Conservation (phyloP, 2,797 vertebrate genomes). For the Tamandua tetradactyla region DNA sequence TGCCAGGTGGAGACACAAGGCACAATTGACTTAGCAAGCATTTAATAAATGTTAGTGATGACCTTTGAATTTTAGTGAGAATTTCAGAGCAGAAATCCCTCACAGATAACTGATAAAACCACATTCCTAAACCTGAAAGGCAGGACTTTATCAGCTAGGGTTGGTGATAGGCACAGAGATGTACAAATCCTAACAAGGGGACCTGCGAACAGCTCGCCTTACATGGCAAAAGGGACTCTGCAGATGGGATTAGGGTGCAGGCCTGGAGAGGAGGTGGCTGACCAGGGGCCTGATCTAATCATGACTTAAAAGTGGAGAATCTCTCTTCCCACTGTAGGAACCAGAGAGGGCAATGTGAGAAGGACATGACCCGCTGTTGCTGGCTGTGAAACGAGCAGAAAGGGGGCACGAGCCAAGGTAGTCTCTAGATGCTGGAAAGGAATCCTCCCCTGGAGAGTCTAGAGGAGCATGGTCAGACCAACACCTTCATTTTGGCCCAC, state of each 20-base stretch:
- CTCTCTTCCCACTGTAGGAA: background rate
- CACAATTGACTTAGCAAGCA: background rate
- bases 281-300: background rate
- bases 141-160: background rate
- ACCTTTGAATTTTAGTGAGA: background rate
- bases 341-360: background rate
- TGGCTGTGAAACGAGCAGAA: background rate
- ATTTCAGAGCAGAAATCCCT: background rate
- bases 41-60: background rate
- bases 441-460: too few species aligned
- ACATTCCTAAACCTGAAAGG: background rate
- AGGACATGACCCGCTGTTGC: too few species aligned
- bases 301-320: background rate
- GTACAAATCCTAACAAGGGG: background rate
- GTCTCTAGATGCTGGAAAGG: background rate
- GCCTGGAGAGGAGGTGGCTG: background rate
- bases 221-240: background rate
- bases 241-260: background rate
- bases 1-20: rapidly evolving
- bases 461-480: rapidly evolving
- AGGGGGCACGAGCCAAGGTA: background rate
- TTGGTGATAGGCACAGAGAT: background rate
- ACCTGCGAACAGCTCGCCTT: background rate
- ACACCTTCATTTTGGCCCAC: background rate
- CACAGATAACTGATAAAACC: background rate